A percentile compares a stretch with the other conserved stretches of the same genome.
Evolutionary conservation across 2,113 vertebrate species (phyloP).

Genomic region (Sebastes schlegelii): DNA sequence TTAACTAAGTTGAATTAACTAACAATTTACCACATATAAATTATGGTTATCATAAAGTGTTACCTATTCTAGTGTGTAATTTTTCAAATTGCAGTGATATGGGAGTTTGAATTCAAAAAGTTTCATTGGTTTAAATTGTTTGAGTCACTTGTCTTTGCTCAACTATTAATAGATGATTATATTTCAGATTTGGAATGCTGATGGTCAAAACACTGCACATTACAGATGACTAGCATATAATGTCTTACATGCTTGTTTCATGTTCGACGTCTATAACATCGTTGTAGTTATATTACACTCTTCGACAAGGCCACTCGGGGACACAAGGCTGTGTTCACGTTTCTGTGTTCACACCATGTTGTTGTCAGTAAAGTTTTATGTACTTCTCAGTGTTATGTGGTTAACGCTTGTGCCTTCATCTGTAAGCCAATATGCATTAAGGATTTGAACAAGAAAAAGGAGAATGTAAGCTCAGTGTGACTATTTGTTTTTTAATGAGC

Average conservation of each 20-base stretch:
- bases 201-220: background rate
- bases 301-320: background rate
- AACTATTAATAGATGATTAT: background rate
- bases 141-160: background rate
- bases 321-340: background rate
- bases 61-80: background rate
- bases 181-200: background rate
- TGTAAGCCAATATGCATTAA: background rate
- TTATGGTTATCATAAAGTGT: too few relatives aligned
- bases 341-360: background rate
- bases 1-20: too few relatives aligned
- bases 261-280: background rate
- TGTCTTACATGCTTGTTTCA: background rate
- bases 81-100: background rate
- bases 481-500: conserved; percentile 58
- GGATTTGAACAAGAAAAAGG: conserved; percentile 13
- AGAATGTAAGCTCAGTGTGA: conserved; percentile 13
- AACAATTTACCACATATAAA: too few relatives aligned
- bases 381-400: background rate
- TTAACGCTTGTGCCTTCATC: conserved; percentile 1
- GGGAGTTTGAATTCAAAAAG: background rate
- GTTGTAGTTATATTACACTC: background rate
- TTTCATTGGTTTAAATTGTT: background rate
- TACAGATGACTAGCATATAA: background rate
- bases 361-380: conserved; percentile 11